phyloP scores from a whole-genome alignment of 2,113 vertebrate species.

The Phodopus roborovskii region DNA sequence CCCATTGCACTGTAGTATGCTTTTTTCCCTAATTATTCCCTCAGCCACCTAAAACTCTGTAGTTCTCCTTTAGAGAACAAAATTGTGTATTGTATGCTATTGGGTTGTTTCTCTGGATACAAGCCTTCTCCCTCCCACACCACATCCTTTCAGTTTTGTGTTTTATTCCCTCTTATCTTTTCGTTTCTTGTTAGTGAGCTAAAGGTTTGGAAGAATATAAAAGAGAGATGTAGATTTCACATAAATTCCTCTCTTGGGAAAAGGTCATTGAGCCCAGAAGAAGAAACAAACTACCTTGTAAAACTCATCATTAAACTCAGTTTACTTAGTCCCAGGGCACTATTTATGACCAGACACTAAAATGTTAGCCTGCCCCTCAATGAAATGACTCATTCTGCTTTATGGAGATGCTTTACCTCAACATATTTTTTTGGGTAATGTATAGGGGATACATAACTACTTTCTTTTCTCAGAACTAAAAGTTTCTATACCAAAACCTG shows the following conservation, averaged over 20 bases:
- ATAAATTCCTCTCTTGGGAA: slow-evolving; percentile 28
- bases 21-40: neutral
- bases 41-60: neutral
- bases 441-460: slow-evolving; percentile 48
- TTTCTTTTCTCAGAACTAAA: slow-evolving; percentile 60
- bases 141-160: neutral
- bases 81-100: neutral
- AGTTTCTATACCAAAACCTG: slow-evolving; percentile 53
- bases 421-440: slow-evolving; percentile 55
- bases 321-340: slow-evolving; percentile 74
- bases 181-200: slow-evolving; percentile 47
- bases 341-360: slow-evolving; percentile 79
- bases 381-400: slow-evolving; percentile 73
- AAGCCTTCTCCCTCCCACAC: neutral
- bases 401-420: slow-evolving; percentile 57
- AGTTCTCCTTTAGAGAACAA: neutral
- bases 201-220: slow-evolving; percentile 59
- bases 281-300: slow-evolving; percentile 77
- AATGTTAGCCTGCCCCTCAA: slow-evolving; percentile 63
- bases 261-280: slow-evolving; percentile 70
- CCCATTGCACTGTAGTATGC: neutral
- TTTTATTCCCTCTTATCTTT: slow-evolving; percentile 35
- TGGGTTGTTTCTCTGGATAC: neutral
- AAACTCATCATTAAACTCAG: slow-evolving; percentile 80
- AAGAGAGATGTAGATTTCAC: slow-evolving; percentile 64